Percentiles rank a stretch among this genome's conserved stretches.
Conservation (phyloP, 2,888 invertebrate genomes). For the Heliconius aoede region DNA sequence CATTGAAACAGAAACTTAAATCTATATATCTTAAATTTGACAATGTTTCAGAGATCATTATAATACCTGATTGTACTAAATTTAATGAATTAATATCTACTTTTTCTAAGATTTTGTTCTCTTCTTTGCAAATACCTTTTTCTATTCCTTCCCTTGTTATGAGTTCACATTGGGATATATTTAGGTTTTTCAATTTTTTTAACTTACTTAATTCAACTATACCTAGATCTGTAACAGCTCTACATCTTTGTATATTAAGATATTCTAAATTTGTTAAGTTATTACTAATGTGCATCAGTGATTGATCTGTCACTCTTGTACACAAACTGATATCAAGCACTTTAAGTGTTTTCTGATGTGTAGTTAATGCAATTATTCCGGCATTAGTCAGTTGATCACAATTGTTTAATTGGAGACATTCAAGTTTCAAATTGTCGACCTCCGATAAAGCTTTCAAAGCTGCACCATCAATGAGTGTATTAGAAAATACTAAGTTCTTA, state of each 20-base stretch:
- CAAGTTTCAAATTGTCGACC: slow-evolving; percentile 78
- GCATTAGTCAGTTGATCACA: slow-evolving; percentile 86
- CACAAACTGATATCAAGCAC: slow-evolving; percentile 86
- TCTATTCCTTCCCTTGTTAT: slow-evolving; percentile 85
- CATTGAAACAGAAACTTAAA: slow-evolving; percentile 87
- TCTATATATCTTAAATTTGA: slow-evolving; percentile 84
- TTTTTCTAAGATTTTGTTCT: slow-evolving; percentile 77
- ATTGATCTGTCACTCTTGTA: slow-evolving; percentile 86
- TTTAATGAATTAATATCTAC: slow-evolving; percentile 84
- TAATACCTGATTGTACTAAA: slow-evolving; percentile 85
- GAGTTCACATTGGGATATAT: slow-evolving; percentile 87
- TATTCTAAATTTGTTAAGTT: slow-evolving; percentile 83
- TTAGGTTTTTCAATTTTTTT: slow-evolving; percentile 82
- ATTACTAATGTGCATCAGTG: slow-evolving; percentile 84
- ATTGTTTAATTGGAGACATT: slow-evolving; percentile 78
- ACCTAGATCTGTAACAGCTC: slow-evolving; percentile 86
- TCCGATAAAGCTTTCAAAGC: slow-evolving; percentile 83
- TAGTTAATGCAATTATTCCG: slow-evolving; percentile 82
- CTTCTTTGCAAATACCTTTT: slow-evolving; percentile 82
- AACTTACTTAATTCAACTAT: slow-evolving; percentile 81
- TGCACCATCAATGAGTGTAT: slow-evolving; percentile 86
- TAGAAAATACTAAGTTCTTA: slow-evolving; percentile 85
- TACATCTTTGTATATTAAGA: slow-evolving; percentile 86
- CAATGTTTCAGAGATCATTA: slow-evolving; percentile 83
- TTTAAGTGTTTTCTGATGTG: slow-evolving; percentile 81